Percentiles rank a stretch among this genome's conserved stretches.
phyloP scores from a whole-genome alignment of 2,797 vertebrate genomes.

The Petrocephalus sullivani region DNA sequence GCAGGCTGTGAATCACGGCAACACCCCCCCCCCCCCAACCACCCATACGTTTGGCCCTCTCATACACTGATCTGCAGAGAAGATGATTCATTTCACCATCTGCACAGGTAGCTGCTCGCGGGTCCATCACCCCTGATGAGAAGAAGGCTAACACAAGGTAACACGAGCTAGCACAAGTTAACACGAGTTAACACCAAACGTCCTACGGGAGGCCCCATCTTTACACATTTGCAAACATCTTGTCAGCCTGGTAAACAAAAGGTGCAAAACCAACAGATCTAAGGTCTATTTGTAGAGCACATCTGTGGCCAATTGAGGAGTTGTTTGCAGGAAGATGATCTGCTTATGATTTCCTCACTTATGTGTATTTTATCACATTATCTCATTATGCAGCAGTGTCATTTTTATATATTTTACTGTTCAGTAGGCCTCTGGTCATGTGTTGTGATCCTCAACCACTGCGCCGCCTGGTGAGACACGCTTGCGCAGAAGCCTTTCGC shows the following conservation, averaged over 20 bases:
- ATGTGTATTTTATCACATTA: background rate
- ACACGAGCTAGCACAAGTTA: background rate
- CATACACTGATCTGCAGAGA: conserved; percentile 29
- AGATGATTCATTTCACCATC: conserved; percentile 51
- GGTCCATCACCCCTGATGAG: background rate
- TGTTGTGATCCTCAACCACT: background rate
- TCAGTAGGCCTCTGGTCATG: background rate
- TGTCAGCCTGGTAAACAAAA: background rate
- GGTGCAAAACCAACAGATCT: background rate
- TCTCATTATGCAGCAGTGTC: background rate
- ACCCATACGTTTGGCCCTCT: no score
- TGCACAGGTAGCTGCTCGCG: conserved; percentile 31
- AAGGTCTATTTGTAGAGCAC: background rate
- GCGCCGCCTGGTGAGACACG: background rate
- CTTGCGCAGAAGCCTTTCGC: background rate
- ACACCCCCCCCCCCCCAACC: background rate
- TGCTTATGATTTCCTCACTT: background rate
- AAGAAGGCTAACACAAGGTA: background rate
- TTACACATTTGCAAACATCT: background rate
- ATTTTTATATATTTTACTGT: background rate
- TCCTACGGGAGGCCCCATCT: background rate
- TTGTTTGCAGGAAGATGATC: background rate
- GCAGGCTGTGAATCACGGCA: conserved; percentile 26
- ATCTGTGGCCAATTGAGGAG: background rate
- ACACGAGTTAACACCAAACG: background rate